These are phyloP conservation scores for Chloropsis hardwickii DNA, from an alignment of 2,113 vertebrate genomes.

Conservation along the genomic window DNA sequence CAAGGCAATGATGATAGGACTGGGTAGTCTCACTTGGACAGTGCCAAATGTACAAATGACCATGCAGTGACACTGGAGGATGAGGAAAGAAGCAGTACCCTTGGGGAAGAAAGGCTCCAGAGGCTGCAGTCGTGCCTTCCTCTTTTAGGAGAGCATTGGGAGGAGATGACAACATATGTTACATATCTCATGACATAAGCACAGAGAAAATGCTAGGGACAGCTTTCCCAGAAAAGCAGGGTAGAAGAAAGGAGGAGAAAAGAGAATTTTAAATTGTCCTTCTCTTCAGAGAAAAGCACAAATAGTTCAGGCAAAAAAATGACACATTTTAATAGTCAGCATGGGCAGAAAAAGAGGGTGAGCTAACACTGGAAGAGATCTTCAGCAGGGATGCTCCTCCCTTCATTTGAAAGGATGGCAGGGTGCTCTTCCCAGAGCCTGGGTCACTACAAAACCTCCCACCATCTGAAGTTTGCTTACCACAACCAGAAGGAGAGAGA, in stretches of 20 bases:
- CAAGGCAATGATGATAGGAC: neutral
- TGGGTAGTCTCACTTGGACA: too few species aligned
- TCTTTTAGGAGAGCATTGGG: neutral
- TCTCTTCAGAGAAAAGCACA: neutral
- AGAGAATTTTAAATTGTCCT: neutral
- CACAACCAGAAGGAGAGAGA: neutral
- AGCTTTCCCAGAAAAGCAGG: neutral
- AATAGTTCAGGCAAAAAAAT: neutral
- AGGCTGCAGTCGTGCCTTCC: neutral
- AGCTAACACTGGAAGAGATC: neutral
- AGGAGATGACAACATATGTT: neutral
- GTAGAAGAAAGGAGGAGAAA: neutral
- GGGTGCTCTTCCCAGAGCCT: neutral
- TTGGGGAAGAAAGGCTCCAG: neutral
- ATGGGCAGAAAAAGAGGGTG: neutral
- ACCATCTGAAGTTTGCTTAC: neutral
- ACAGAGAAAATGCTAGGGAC: neutral
- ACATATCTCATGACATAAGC: neutral
- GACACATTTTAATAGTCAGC: neutral
- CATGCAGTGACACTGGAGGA: neutral
- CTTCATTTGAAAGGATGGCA: neutral
- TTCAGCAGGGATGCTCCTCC: neutral
- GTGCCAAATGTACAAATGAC: neutral
- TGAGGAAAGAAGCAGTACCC: rapidly evolving
- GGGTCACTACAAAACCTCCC: neutral